phyloP scores from a whole-genome alignment of 2,113 vertebrate genomes.

The Herpetotheres cachinnans region DNA sequence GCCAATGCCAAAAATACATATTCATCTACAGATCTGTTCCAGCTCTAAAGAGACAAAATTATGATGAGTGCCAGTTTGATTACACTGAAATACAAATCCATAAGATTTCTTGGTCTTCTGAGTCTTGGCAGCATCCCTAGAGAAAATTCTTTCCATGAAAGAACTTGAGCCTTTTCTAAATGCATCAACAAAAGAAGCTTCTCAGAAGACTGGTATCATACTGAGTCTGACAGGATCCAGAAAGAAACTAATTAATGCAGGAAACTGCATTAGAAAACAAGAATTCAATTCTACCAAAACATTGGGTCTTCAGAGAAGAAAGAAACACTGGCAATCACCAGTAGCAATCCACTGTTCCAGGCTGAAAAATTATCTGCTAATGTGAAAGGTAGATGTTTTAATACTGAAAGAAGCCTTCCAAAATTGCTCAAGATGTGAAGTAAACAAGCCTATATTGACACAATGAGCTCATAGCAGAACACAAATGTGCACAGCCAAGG shows the following conservation, averaged over 20 bases:
- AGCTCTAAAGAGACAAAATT: not conserved
- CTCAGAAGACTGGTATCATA: not conserved
- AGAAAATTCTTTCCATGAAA: constrained; percentile 1
- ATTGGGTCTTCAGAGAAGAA: not conserved
- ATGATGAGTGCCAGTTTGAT: not conserved
- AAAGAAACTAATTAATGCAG: not conserved
- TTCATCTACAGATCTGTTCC: not conserved
- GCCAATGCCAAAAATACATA: not conserved
- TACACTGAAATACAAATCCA: not conserved
- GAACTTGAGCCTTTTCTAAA: not conserved
- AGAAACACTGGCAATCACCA: not conserved
- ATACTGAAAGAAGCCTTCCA: not conserved
- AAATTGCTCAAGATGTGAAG: not conserved
- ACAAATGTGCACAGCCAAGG: not conserved
- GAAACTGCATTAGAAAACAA: not conserved
- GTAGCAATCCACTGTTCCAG: not conserved
- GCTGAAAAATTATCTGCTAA: not conserved
- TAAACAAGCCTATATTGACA: not conserved
- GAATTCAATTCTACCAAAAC: not conserved
- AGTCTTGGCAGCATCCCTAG: not conserved
- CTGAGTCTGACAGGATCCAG: not conserved
- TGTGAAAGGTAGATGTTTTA: not conserved
- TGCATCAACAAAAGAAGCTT: not conserved
- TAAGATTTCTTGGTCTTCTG: not conserved
- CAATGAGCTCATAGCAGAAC: not conserved